Conservation (phyloP, 2,888 invertebrate genomes). For the Apoderus coryli region DNA sequence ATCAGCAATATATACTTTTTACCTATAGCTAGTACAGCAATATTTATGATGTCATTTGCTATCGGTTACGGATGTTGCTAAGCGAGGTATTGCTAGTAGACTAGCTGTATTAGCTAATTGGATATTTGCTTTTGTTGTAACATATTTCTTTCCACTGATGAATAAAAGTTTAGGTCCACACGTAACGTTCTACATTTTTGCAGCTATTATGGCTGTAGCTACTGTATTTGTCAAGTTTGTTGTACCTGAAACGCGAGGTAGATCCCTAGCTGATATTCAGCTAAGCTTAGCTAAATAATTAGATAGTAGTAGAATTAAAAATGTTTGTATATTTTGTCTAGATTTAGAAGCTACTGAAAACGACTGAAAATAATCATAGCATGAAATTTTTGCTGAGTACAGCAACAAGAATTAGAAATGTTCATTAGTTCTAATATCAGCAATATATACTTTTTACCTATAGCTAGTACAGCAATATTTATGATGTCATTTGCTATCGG, state of each 20-base stretch:
- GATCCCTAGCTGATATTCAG: constrained; percentile 27
- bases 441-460: too few relatives aligned
- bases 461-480: constrained; percentile 25
- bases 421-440: too few relatives aligned
- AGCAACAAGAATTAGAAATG: too few relatives aligned
- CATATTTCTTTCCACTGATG: constrained; percentile 28
- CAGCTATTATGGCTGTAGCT: constrained; percentile 24
- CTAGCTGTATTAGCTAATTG: constrained; percentile 28
- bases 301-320: too few relatives aligned
- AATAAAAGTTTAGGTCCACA: constrained; percentile 25
- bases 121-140: constrained; percentile 28
- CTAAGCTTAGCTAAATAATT: too few relatives aligned
- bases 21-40: constrained; percentile 25
- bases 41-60: constrained; percentile 27
- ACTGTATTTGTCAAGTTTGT: constrained; percentile 25
- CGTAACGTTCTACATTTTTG: constrained; percentile 28
- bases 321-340: too few relatives aligned
- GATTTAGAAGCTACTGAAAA: too few relatives aligned
- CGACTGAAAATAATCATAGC: too few relatives aligned
- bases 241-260: constrained; percentile 31
- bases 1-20: constrained; percentile 35
- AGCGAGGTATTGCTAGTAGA: constrained; percentile 28
- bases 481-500: constrained; percentile 27
- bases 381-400: too few relatives aligned
- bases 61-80: constrained; percentile 29